Evolutionary conservation across 2,888 invertebrate species (phyloP).

Genomic region (Meiosimyza decipiens): DNA sequence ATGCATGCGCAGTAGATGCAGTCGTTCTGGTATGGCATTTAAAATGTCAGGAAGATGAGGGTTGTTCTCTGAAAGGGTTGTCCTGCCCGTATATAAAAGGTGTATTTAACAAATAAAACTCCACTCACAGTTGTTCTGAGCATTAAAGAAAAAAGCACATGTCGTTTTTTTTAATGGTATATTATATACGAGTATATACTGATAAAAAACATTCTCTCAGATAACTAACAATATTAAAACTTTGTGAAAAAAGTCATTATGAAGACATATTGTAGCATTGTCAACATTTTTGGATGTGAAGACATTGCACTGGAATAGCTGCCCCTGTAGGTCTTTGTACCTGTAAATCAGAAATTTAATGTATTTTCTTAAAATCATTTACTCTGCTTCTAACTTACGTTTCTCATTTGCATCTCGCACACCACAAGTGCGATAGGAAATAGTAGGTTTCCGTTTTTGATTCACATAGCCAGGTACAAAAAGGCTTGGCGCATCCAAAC

Average conservation of each 20-base stretch:
- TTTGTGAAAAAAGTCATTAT: neutral
- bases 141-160: neutral
- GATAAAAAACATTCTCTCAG: neutral
- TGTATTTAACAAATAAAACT: conserved; percentile 2
- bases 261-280: neutral
- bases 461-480: conserved; percentile 82
- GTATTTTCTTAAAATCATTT: conserved; percentile 47
- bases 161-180: neutral
- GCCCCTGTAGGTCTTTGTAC: conserved; percentile 50
- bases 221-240: neutral
- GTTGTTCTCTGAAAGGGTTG: neutral
- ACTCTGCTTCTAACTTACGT: conserved; percentile 58
- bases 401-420: conserved; percentile 80
- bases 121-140: neutral
- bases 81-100: neutral
- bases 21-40: neutral
- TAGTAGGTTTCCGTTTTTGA: conserved; percentile 76
- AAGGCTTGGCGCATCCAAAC: conserved; percentile 79
- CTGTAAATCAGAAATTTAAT: conserved; percentile 42
- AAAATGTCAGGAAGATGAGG: neutral
- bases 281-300: conserved; percentile 47
- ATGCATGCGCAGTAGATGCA: conserved; percentile 11
- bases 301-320: conserved; percentile 43
- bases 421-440: conserved; percentile 82
- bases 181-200: no score